phyloP scores from a whole-genome alignment of 2,888 invertebrate species.

The Nomada goodeniana region DNA sequence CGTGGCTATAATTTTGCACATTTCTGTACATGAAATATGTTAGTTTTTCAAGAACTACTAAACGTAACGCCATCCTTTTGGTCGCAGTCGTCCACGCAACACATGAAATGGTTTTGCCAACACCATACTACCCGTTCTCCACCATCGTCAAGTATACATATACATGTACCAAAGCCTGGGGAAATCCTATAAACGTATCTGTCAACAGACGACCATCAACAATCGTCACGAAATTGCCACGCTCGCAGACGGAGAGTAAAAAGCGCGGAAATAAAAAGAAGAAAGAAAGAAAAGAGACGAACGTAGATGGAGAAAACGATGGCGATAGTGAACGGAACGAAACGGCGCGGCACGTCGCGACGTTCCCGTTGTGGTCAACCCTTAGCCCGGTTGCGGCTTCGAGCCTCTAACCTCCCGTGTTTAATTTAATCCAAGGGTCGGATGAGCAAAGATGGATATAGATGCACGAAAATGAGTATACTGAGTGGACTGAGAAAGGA shows the following conservation, averaged over 20 bases:
- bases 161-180: too few relatives aligned
- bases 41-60: too few relatives aligned
- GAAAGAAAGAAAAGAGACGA: neutral
- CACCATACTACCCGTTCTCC: too few relatives aligned
- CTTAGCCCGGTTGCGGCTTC: slow-evolving; percentile 36
- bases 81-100: too few relatives aligned
- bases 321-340: slow-evolving; percentile 12
- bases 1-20: too few relatives aligned
- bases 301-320: neutral
- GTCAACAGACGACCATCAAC: neutral
- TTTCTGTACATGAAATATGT: too few relatives aligned
- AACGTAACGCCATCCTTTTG: too few relatives aligned
- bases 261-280: neutral
- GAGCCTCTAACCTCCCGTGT: slow-evolving; percentile 67
- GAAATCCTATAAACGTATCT: too few relatives aligned
- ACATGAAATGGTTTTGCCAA: too few relatives aligned
- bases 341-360: slow-evolving; percentile 31
- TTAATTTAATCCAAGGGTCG: slow-evolving; percentile 77
- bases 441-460: slow-evolving; percentile 71
- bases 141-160: too few relatives aligned
- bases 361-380: slow-evolving; percentile 31
- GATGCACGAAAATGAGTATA: slow-evolving; percentile 56
- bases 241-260: neutral
- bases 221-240: slow-evolving; percentile 24
- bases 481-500: slow-evolving; percentile 21